Evolutionary conservation across 1,140 invertebrate genomes (phyloP), one percentile per base, ranked within the genome.

Genomic region (Antheraea mylitta): DNA sequence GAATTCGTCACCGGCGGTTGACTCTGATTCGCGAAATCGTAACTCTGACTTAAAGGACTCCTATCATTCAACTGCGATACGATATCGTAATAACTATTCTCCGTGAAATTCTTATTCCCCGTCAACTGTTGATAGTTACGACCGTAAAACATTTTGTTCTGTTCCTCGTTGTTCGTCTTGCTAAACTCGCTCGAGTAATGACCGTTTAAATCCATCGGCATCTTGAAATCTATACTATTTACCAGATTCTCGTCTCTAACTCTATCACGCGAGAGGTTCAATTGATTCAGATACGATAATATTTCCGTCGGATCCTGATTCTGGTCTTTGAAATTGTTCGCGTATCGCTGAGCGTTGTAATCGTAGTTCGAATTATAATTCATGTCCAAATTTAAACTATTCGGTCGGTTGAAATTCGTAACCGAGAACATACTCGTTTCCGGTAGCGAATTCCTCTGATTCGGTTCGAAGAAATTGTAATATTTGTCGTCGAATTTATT

Each of bases 381-480:
- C 77, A 82, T 79, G 62, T 90, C 87, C 45, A 90, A 68, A 65
- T 88, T 90, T 5, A 91, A 71, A 70, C 87, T 91, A 75, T 85
- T 89, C 5, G 89, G 89, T 71, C 89, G 74, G 18, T 77, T 86
- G 72, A 72, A 89, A 58, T 82, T 86, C 42, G 79, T 86, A 18
- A 65, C 67, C 3, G 76, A 63, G 69, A 84, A 91, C 80, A 87
- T 83, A 53, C 16, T 53, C 5, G 80, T 74, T 62, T 91, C 87
- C 4, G 86, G 87, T 37, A 90, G 77, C 18, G 89, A 90, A 68
- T 87, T 88, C 83, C 89, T 90, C 87, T 90, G 89, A 85, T 77
- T 91, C 62, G 84, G 85, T 73, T 91, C 89, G 77, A 85, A 91
- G 79, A 84, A 91, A 70, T 88, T 90, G 70, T 87, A 91, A 67